phyloP scores from a whole-genome alignment of 1,140 invertebrate species.

The Camponotus vicinus region DNA sequence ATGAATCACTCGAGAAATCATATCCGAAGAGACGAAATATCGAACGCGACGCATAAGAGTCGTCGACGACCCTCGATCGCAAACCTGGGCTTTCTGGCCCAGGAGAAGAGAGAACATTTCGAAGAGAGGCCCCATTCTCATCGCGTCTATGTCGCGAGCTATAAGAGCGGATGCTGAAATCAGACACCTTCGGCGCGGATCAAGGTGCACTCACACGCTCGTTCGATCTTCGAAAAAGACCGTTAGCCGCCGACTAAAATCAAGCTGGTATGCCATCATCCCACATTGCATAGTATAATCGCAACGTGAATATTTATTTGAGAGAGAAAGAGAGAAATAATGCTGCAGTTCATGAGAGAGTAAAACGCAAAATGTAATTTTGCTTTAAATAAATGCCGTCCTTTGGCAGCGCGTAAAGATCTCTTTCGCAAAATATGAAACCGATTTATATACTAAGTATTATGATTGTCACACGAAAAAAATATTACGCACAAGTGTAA shows the following conservation, averaged over 20 bases:
- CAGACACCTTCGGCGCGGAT: constrained; percentile 62
- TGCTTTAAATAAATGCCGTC: not conserved
- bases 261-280: constrained; percentile 48
- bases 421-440: not conserved
- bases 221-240: constrained; percentile 61
- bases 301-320: constrained; percentile 46
- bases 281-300: constrained; percentile 37
- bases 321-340: not conserved
- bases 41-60: constrained; percentile 10
- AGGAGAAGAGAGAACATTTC: constrained; percentile 12
- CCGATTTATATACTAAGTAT: not conserved
- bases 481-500: not conserved
- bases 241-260: constrained; percentile 59
- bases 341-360: not conserved
- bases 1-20: constrained; percentile 42
- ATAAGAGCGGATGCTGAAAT: constrained; percentile 63
- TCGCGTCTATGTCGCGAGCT: constrained; percentile 47
- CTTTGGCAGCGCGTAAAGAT: not conserved
- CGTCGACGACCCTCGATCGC: constrained; percentile 31
- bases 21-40: constrained; percentile 38
- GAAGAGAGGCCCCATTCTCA: constrained; percentile 56
- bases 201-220: constrained; percentile 65
- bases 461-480: too few species aligned
- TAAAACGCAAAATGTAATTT: constrained; percentile 20
- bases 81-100: not conserved